phyloP scores from a whole-genome alignment of 2,113 vertebrate genomes.

The Pyxicephalus adspersus region DNA sequence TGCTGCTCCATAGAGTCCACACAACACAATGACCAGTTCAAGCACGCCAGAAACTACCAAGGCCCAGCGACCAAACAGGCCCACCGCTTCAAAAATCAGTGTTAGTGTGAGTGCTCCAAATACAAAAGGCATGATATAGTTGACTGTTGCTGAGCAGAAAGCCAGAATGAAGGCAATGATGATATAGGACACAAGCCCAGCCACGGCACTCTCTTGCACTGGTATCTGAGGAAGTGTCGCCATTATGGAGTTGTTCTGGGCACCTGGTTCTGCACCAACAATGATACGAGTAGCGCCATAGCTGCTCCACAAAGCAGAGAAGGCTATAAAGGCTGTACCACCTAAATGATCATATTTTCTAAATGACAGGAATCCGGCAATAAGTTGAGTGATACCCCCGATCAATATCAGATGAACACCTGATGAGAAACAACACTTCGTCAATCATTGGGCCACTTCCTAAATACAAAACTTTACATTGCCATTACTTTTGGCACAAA shows the following conservation, averaged over 20 bases:
- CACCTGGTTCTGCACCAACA: conserved; percentile 58
- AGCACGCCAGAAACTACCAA: conserved; percentile 76
- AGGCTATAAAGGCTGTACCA: conserved; percentile 82
- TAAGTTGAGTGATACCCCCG: conserved; percentile 82
- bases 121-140: conserved; percentile 88
- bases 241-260: conserved; percentile 1
- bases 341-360: conserved; percentile 86
- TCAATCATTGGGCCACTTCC: not conserved
- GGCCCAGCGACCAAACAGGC: conserved; percentile 75
- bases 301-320: conserved; percentile 85
- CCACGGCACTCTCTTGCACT: conserved; percentile 72
- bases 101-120: conserved; percentile 82
- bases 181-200: conserved; percentile 82
- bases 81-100: conserved; percentile 81
- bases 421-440: conserved; percentile 60
- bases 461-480: not conserved
- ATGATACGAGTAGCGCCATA: conserved; percentile 81
- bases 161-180: conserved; percentile 79
- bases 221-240: not conserved
- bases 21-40: conserved; percentile 79
- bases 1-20: conserved; percentile 80
- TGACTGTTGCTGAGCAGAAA: conserved; percentile 88
- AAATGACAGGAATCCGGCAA: conserved; percentile 84
- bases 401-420: conserved; percentile 86
- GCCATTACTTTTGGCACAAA: not conserved